Base-by-base conservation (phyloP, 2,888 invertebrate species). In the Uropetala carovei region DNA sequence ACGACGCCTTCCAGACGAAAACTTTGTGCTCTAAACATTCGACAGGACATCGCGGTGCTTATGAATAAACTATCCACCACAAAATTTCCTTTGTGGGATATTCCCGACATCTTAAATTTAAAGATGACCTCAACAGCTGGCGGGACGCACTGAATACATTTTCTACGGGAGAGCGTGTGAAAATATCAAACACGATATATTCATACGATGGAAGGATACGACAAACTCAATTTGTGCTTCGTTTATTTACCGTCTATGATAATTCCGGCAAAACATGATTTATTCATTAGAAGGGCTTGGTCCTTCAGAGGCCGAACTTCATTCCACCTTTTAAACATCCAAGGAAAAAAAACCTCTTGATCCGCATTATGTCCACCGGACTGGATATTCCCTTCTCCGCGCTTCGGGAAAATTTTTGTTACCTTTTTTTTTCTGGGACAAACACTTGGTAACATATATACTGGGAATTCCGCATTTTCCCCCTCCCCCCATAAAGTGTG, bases 261-360 rank as follows among this genome's bases (percentile, higher is more conserved):
- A 27, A 27, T 75, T 89, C 89, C 10, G 64, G 11, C n/a, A 30
- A 43, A 14, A 43, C 27, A 89, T 89, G 89, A 56, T 43, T 89
- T 89, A 89, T 89, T 89, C 89, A 89, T 89, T 18, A 22, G 30
- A 60, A 27, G 60, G 60, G 60, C 60, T 18, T 43, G 56, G 57
- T 83, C 83, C 11, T 83, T 60, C 86, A n/a, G 18, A 86, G 10
- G 56, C 60, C 8, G 68, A 89, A 56, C 68, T 89, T 89, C 64
- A 30, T 89, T 89, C 43, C 30, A 82, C 30, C 14, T 60, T 60
- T 60, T 64, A 43, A 89, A 89, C 43, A 64, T 43, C 16, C 10
- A 64, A 68, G 64, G 75, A 43, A 89, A 89, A 89, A 89, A 57
- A 83, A 86, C 60, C 64, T n/a, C 64, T 68, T 64, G n/a, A 89